phyloP scores from a whole-genome alignment of 2,797 vertebrate genomes.

The Coccyzus lansbergi region DNA sequence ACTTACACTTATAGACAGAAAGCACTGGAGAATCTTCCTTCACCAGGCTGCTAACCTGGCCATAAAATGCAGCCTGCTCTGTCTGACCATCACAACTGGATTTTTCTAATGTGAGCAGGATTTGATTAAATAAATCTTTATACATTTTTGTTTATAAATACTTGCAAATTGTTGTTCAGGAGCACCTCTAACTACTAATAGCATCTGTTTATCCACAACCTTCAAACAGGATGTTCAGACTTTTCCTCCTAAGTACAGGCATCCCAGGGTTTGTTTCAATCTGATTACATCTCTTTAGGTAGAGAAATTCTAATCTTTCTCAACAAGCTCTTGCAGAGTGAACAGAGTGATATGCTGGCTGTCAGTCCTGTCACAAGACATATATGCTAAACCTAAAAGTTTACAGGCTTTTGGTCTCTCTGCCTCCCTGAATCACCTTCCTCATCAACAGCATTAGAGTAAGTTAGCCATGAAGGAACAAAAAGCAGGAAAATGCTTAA shows the following conservation, averaged over 20 bases:
- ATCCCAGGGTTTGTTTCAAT: not conserved
- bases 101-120: not conserved
- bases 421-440: not conserved
- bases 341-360: not conserved
- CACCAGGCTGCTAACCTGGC: not conserved
- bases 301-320: slow-evolving; percentile 24
- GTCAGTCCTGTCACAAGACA: not conserved
- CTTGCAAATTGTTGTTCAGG: not conserved
- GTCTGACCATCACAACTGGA: not conserved
- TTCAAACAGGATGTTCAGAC: not conserved
- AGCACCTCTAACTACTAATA: not conserved
- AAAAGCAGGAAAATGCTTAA: slow-evolving; percentile 12
- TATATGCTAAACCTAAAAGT: not conserved
- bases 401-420: not conserved
- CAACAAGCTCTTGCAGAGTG: not conserved
- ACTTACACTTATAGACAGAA: not conserved
- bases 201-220: not conserved
- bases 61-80: not conserved
- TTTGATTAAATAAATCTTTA: not conserved
- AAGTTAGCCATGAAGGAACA: not conserved
- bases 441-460: not conserved
- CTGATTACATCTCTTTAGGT: not conserved
- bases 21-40: not conserved
- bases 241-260: not conserved
- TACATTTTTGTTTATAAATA: not conserved